Evolutionary conservation across 2,797 vertebrate species (phyloP), one percentile per base, ranked within the genome.

Genomic region (Toxotes lorentzi): DNA sequence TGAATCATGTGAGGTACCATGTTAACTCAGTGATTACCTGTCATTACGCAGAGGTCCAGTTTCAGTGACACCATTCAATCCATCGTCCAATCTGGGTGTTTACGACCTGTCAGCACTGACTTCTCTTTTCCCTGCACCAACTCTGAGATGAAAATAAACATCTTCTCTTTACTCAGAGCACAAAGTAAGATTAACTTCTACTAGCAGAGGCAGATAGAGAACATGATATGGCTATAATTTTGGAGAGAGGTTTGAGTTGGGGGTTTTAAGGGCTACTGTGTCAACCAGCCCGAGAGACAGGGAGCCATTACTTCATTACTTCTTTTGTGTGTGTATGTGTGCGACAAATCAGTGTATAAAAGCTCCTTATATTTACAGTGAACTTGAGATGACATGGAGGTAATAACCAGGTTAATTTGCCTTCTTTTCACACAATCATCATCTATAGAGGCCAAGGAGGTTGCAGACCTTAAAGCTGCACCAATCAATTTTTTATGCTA

Each of bases 21-120:
- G 89, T 91, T 92, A 85, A 81, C 48, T 63, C 69, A 30, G 87
- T 90, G 88, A 94, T 93, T 93, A 85, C 83, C 89, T 73, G 41
- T 90, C 88, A 92, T 93, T 91, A 93, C 61, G 47, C 34, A 17
- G 65, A 51, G 86, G 70, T 89, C 86, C 32, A 21, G 81, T 93
- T 92, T 89, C 90, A 83, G 68, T 58, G 81, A 90, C 83, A 74
- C 86, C 82, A 78, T 83, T 88, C 74, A 72, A 82, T 78, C 73
- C 72, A 51, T 35, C 66, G 65, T 86, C 80, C 83, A 75, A 69
- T 82, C 86, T 50, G 73, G n/a, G 66, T 89, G 88, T 84, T 92
- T 89, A 86, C 86, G 72, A 70, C 63, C 71, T 64, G 79, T 90
- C 86, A 69, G 50, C 58, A 16, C 61, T 66, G 82, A 79, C 79